A percentile compares a stretch with the other conserved stretches of the same genome.
Conservation (phyloP, 2,888 invertebrate genomes). For the Platycheirus rosarum region DNA sequence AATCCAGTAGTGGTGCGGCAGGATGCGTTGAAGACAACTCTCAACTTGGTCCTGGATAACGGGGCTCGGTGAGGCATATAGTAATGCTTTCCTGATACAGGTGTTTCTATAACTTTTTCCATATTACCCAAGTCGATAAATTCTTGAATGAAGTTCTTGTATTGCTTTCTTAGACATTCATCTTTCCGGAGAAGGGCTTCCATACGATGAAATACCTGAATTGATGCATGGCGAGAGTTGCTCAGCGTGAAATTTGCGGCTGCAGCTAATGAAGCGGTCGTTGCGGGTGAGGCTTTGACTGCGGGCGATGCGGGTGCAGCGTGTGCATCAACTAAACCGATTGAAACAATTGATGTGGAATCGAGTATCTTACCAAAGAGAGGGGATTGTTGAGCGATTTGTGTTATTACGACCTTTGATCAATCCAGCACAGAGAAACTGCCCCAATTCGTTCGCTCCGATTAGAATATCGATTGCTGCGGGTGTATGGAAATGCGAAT, state of each 20-base stretch:
- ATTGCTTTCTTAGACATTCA: neutral
- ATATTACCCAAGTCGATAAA: slow-evolving; percentile 39
- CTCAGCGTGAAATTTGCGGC: neutral
- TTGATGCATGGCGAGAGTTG: slow-evolving; percentile 11
- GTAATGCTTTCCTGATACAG: slow-evolving; percentile 8
- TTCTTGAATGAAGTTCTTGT: slow-evolving; percentile 31
- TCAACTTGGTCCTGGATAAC: slow-evolving; percentile 41
- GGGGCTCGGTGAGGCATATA: slow-evolving; percentile 46
- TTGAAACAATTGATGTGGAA: neutral
- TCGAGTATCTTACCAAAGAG: slow-evolving; percentile 9
- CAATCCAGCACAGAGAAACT: slow-evolving; percentile 25
- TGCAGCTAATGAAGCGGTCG: neutral
- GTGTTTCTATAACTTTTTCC: slow-evolving; percentile 31
- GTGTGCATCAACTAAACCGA: neutral
- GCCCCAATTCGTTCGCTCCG: slow-evolving; percentile 48
- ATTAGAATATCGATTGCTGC: slow-evolving; percentile 29
- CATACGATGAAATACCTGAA: slow-evolving; percentile 20
- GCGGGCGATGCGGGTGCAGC: neutral
- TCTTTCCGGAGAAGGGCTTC: slow-evolving; percentile 13
- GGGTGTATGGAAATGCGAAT: slow-evolving; percentile 36
- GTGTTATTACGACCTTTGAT: slow-evolving; percentile 38
- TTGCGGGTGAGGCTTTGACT: neutral
- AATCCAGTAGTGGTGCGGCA: slow-evolving; percentile 18
- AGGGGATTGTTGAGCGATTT: slow-evolving; percentile 11
- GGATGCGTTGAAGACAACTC: slow-evolving; percentile 54